These are phyloP conservation scores for Yoshiicerus persimilis DNA, from an alignment of 1,140 invertebrate species.

Conservation along the genomic window DNA sequence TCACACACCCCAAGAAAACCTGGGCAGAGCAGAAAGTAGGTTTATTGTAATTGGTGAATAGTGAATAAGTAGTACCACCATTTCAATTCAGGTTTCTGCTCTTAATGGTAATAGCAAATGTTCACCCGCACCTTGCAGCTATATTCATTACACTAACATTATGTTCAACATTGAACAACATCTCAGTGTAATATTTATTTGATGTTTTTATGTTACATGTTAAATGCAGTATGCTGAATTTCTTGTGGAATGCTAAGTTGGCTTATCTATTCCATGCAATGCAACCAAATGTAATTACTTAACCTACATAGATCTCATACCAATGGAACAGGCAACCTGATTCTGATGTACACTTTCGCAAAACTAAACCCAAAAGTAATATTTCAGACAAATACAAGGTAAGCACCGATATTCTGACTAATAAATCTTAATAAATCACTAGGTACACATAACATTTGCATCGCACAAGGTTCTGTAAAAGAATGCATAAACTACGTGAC, in stretches of 20 bases:
- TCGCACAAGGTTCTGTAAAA: not conserved
- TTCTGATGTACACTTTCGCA: no score
- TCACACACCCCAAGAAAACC: not conserved
- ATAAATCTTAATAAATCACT: not conserved
- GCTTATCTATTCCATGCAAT: not conserved
- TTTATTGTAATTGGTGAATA: not conserved
- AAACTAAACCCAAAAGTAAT: no score
- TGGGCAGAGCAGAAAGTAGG: not conserved
- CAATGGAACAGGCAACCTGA: no score
- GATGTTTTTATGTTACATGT: not conserved
- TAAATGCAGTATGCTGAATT: not conserved
- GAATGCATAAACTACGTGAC: not conserved
- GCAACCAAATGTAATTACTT: not conserved
- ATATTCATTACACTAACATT: not conserved
- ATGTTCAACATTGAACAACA: not conserved
- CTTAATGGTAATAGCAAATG: constrained; percentile 20
- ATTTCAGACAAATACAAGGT: not conserved
- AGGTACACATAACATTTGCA: not conserved
- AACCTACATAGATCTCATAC: no score
- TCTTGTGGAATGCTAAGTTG: not conserved
- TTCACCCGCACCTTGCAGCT: not conserved
- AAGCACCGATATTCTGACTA: not conserved
- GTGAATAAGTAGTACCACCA: not conserved
- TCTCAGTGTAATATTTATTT: not conserved
- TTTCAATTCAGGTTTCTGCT: constrained; percentile 1